Conservation (phyloP, 2,888 invertebrate genomes). For the Camptogramma bilineatum region DNA sequence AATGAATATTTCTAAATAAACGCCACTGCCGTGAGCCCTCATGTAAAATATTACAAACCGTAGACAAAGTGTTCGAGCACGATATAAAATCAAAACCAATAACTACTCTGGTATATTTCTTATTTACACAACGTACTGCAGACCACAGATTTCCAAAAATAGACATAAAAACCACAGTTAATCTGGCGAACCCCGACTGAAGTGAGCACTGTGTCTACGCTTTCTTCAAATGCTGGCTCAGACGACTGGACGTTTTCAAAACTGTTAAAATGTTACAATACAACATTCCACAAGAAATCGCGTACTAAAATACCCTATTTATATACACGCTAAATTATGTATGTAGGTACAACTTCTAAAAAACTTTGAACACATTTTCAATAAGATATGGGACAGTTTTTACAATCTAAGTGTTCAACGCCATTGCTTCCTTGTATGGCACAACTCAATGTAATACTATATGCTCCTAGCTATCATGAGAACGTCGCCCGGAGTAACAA, state of each 20-base stretch:
- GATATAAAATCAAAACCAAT: not conserved
- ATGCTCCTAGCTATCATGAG: slow-evolving; percentile 49
- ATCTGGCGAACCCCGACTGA: not conserved
- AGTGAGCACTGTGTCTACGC: slow-evolving; percentile 17
- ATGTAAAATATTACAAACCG: slow-evolving; percentile 14
- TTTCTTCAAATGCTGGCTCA: slow-evolving; percentile 7
- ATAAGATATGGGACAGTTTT: slow-evolving; percentile 79
- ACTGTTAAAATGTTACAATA: slow-evolving; percentile 56
- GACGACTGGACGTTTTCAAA: slow-evolving; percentile 45
- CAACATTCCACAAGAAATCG: slow-evolving; percentile 51
- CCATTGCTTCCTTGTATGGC: slow-evolving; percentile 65
- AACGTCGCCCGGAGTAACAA: slow-evolving; percentile 6
- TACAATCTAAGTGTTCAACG: slow-evolving; percentile 58
- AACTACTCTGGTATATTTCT: slow-evolving; percentile 22
- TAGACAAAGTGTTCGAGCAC: slow-evolving; percentile 24
- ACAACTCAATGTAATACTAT: slow-evolving; percentile 56
- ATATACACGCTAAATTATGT: slow-evolving; percentile 70
- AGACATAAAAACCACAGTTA: slow-evolving; percentile 17
- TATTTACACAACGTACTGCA: slow-evolving; percentile 26
- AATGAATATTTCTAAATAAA: slow-evolving; percentile 13
- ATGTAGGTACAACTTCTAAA: slow-evolving; percentile 77
- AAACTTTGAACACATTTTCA: slow-evolving; percentile 82
- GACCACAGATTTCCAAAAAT: slow-evolving; percentile 25
- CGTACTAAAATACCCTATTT: slow-evolving; percentile 54
- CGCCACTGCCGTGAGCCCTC: slow-evolving; percentile 6